These are phyloP conservation scores for Leucoptera coffeella DNA, from an alignment of 2,888 invertebrate genomes.

Conservation along the genomic window DNA sequence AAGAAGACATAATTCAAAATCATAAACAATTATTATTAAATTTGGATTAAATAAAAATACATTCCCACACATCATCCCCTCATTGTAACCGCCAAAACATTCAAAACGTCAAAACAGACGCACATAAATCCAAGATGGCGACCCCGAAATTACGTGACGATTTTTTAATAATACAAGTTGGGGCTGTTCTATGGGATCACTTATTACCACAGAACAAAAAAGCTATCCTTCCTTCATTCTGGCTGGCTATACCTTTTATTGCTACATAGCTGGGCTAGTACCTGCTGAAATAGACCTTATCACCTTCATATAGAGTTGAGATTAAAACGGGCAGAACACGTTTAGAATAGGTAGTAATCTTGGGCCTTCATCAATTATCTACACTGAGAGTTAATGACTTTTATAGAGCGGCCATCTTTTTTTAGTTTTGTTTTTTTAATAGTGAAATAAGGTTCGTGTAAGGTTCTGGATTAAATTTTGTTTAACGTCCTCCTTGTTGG, in stretches of 20 bases:
- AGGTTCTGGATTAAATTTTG: too few relatives aligned
- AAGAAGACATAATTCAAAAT: too few relatives aligned
- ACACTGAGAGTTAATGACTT: constrained; percentile 48
- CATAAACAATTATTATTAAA: too few relatives aligned
- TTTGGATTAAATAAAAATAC: too few relatives aligned
- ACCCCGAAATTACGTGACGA: constrained; percentile 22
- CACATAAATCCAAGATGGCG: constrained; percentile 3
- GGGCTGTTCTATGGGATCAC: constrained; percentile 6
- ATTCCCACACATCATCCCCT: too few relatives aligned
- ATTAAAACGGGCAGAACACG: too few relatives aligned
- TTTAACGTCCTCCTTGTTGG: too few relatives aligned
- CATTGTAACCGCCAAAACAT: too few relatives aligned
- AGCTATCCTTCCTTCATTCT: constrained; percentile 12
- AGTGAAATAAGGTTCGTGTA: constrained; percentile 14
- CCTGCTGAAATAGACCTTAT: not conserved
- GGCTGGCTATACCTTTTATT: not conserved
- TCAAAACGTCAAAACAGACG: constrained; percentile 15
- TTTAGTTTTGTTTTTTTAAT: constrained; percentile 18
- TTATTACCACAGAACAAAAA: constrained; percentile 13
- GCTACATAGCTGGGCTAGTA: not conserved
- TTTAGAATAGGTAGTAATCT: constrained; percentile 31
- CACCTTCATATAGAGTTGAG: too few relatives aligned
- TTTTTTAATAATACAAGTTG: constrained; percentile 45
- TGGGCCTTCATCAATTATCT: constrained; percentile 50
- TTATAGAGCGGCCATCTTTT: constrained; percentile 40